Base-by-base conservation (phyloP, 2,888 invertebrate genomes). In the Cryptocephalus primarius region DNA sequence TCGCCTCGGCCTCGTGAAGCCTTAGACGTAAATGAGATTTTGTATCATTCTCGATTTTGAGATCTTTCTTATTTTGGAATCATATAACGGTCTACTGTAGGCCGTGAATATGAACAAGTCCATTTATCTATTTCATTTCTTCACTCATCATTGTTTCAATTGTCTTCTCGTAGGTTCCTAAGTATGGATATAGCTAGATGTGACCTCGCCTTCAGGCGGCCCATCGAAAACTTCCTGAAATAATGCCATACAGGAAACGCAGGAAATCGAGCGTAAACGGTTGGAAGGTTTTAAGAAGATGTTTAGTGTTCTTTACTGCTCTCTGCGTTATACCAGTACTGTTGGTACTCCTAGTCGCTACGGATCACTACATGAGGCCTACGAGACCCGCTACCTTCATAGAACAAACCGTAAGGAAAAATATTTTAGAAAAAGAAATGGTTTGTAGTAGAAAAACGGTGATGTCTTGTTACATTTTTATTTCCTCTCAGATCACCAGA, bases 361-460 rank as follows among this genome's bases (percentile, higher is more conserved):
- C 77, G 4, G 79, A 79, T 55, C 76, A 76, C 60, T 78, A 78
- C 61, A 75, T 78, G 70, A 73, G 77, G 63, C 73, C 79, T n/a
- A 72, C 55, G 10, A 22, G 22, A 48, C 41, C 12, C 47, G 36
- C 22, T 22, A 4, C 22, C 6, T 22, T 22, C 22, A 22, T 22
- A 22, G 22, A 22, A 22, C 22, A 22, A 22, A 22, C 22, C 22
- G 22, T 22, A 22, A 22, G 22, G 22, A 6, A 22, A 22, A 22
- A 22, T 22, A 22, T 22, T 22, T n/a, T n/a, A n/a, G n/a, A n/a
- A n/a, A n/a, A n/a, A n/a, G n/a, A 22, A 22, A 6, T 22, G n/a
- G 11, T 36, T 11, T n/a, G n/a, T n/a, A 34, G 34, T 34, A 34
- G n/a, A n/a, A 9, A 34, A 34, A 34, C n/a, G n/a, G n/a, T 34